A percentile compares a stretch with the other conserved stretches of the same genome.
phyloP scores from a whole-genome alignment of 2,888 invertebrate species.

The Patella depressa region DNA sequence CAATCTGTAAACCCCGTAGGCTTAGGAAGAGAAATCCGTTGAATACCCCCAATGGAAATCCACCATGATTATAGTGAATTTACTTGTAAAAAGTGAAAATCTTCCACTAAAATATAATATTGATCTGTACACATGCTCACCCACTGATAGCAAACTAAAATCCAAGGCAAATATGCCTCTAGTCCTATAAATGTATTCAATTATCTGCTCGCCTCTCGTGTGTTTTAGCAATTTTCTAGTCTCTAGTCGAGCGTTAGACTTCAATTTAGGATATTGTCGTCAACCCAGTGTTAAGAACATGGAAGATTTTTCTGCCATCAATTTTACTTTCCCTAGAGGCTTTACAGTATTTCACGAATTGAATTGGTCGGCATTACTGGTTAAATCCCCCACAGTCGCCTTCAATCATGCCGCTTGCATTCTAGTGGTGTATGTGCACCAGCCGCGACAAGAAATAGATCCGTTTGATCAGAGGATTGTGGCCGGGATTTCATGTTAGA shows the following conservation, averaged over 20 bases:
- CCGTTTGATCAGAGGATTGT: conserved; percentile 3
- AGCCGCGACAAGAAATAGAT: background rate
- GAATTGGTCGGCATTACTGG: conserved; percentile 24
- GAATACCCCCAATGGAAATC: background rate
- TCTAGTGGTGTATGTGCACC: background rate
- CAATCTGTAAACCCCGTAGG: too few species aligned
- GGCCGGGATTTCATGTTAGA: background rate
- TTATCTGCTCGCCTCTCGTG: conserved; percentile 23
- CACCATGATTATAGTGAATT: background rate
- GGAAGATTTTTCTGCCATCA: conserved; percentile 17
- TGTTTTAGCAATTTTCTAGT: conserved; percentile 28
- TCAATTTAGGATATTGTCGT: conserved; percentile 28
- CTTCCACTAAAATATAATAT: background rate
- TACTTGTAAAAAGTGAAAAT: background rate
- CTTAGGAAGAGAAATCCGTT: background rate
- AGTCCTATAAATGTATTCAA: conserved; percentile 29
- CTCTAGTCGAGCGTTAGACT: conserved; percentile 24
- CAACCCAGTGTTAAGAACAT: conserved; percentile 20
- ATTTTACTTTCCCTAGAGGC: conserved; percentile 22
- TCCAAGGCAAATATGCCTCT: conserved; percentile 14
- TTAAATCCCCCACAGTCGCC: conserved; percentile 5
- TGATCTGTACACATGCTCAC: background rate
- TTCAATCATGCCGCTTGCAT: conserved; percentile 12
- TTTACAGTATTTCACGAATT: conserved; percentile 22
- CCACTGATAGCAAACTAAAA: background rate